Conservation (phyloP, 2,888 invertebrate genomes). For the Synergus itoensis region DNA sequence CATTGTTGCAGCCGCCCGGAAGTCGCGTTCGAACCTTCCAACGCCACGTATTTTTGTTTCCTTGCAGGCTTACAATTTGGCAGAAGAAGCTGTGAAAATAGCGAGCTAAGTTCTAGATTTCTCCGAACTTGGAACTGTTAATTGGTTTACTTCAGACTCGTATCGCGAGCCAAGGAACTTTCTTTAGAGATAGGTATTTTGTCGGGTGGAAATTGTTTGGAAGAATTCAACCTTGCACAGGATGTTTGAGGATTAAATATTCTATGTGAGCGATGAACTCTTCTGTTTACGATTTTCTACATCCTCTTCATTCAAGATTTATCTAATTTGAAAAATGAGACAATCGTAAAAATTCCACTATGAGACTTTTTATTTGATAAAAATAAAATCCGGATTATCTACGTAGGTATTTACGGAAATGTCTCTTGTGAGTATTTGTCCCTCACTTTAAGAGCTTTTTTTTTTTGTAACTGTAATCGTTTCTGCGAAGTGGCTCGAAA, state of each 20-base stretch:
- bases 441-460: background rate
- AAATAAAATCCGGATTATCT: too few relatives aligned
- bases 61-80: slow-evolving; percentile 60
- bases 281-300: background rate
- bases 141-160: slow-evolving; percentile 68
- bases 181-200: slow-evolving; percentile 58
- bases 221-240: slow-evolving; percentile 43
- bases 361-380: background rate
- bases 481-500: slow-evolving; percentile 10
- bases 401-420: background rate
- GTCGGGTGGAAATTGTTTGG: slow-evolving; percentile 54
- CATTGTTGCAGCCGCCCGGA: slow-evolving; percentile 50
- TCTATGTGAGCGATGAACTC: slow-evolving; percentile 27
- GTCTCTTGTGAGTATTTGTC: background rate
- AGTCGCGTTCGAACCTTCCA: slow-evolving; percentile 36
- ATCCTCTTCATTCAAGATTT: background rate
- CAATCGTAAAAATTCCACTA: background rate
- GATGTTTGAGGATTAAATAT: slow-evolving; percentile 52
- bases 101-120: slow-evolving; percentile 67
- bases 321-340: background rate
- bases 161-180: slow-evolving; percentile 65
- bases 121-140: slow-evolving; percentile 64
- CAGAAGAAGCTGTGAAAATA: slow-evolving; percentile 58
- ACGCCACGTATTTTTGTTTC: slow-evolving; percentile 34
- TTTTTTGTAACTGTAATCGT: background rate